Evolutionary conservation across 2,797 vertebrate genomes (phyloP).

Genomic region (Acrocephalus scirpaceus): DNA sequence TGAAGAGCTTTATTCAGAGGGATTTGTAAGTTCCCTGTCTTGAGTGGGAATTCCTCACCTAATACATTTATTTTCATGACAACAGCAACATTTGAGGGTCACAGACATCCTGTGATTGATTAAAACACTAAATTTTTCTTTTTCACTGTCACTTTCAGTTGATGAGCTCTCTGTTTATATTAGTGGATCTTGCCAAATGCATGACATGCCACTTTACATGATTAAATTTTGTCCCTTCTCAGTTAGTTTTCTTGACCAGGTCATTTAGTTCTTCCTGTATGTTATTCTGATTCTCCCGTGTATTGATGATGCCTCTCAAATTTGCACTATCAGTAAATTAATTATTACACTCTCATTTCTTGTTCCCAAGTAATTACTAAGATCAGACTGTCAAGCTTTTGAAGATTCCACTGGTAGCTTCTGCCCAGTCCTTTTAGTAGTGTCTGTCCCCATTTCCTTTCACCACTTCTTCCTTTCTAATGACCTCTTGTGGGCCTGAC

Average conservation of each 20-base stretch:
- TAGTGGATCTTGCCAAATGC: background rate
- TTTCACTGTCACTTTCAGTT: background rate
- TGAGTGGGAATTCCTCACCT: background rate
- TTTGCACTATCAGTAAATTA: background rate
- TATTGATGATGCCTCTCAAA: background rate
- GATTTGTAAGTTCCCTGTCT: background rate
- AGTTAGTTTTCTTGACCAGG: background rate
- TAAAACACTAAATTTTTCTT: slow-evolving; percentile 27
- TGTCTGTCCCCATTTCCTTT: background rate
- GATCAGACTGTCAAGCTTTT: background rate
- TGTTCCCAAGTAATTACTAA: background rate
- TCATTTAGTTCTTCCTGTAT: background rate
- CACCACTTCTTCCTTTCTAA: background rate
- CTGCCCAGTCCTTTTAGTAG: background rate
- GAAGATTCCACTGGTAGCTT: background rate
- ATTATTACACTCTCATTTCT: background rate
- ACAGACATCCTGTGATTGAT: slow-evolving; percentile 4
- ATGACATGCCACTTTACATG: background rate
- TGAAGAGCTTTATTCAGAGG: background rate
- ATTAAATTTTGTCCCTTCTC: background rate
- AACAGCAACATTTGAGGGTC: background rate
- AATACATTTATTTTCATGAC: background rate
- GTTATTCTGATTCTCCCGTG: background rate
- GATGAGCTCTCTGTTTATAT: background rate
- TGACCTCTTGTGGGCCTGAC: background rate